A percentile compares a stretch with the other conserved stretches of the same genome.
These are phyloP conservation scores for Nothobranchius kuhntae DNA, from an alignment of 2,113 vertebrate species.

Conservation along the genomic window DNA sequence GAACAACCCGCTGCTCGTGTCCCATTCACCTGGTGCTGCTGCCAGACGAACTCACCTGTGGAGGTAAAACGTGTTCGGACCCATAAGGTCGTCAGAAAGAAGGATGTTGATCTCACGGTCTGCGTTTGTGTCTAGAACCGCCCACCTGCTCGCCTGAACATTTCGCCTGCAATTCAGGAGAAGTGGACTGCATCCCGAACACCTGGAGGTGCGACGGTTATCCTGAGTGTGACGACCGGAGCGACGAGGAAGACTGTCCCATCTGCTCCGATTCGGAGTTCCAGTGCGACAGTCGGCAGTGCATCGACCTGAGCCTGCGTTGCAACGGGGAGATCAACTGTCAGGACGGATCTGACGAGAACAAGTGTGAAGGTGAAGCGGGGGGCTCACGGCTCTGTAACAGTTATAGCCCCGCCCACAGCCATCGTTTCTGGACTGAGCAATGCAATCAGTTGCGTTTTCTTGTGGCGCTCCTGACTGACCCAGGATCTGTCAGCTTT, in stretches of 20 bases:
- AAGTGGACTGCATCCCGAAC: conserved; percentile 96
- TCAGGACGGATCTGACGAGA: conserved; percentile 94
- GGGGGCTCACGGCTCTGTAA: no score
- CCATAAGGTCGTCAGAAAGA: accelerated
- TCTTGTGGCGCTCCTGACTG: no score
- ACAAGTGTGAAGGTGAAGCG: conserved; percentile 87
- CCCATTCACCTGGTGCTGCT: conserved; percentile 93
- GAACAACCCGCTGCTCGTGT: conserved; percentile 94
- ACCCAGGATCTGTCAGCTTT: no score
- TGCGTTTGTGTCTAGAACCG: conserved; percentile 81
- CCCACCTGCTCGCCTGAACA: conserved; percentile 97
- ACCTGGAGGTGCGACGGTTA: conserved; percentile 95
- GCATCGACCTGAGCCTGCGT: conserved; percentile 84
- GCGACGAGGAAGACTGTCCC: conserved; percentile 93
- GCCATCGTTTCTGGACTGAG: no score
- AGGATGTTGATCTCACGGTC: neutral
- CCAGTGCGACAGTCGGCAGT: conserved; percentile 95
- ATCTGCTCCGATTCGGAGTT: conserved; percentile 91
- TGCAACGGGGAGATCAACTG: conserved; percentile 94
- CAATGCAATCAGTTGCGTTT: no score
- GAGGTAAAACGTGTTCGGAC: conserved; percentile 79
- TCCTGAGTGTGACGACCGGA: conserved; percentile 92
- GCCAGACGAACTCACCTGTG: conserved; percentile 93
- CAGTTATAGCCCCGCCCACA: no score
- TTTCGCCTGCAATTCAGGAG: conserved; percentile 93